phyloP scores from a whole-genome alignment of 2,113 vertebrate genomes.

The Corvus hawaiiensis region DNA sequence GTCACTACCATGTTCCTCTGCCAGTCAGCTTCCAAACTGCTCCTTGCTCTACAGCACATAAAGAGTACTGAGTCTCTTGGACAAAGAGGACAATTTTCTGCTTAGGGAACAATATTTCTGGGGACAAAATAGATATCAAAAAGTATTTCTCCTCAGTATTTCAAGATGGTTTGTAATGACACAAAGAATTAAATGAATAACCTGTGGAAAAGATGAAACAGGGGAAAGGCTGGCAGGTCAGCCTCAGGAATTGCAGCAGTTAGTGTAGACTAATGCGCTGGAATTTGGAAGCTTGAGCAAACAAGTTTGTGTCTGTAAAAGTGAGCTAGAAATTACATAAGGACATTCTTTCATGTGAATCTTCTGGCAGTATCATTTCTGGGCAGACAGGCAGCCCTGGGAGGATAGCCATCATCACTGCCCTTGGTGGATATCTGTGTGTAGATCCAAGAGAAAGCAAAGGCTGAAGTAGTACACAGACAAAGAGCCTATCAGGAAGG shows the following conservation, averaged over 20 bases:
- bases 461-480: background rate
- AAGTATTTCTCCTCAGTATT: background rate
- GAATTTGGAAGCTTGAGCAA: background rate
- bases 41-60: background rate
- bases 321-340: background rate
- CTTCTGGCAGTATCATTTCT: background rate
- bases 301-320: background rate
- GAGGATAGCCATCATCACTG: background rate
- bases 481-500: background rate
- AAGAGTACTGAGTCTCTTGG: background rate
- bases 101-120: background rate
- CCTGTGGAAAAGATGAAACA: background rate
- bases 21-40: background rate
- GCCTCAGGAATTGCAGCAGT: background rate
- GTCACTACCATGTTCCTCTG: background rate
- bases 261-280: rapidly evolving
- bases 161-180: background rate
- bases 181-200: background rate
- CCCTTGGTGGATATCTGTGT: background rate
- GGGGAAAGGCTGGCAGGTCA: background rate
- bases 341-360: rapidly evolving
- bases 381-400: background rate
- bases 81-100: background rate
- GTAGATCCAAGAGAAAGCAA: background rate
- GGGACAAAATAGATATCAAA: background rate